Base-by-base conservation (phyloP, 2,113 vertebrate genomes). In the Eira barbara region DNA sequence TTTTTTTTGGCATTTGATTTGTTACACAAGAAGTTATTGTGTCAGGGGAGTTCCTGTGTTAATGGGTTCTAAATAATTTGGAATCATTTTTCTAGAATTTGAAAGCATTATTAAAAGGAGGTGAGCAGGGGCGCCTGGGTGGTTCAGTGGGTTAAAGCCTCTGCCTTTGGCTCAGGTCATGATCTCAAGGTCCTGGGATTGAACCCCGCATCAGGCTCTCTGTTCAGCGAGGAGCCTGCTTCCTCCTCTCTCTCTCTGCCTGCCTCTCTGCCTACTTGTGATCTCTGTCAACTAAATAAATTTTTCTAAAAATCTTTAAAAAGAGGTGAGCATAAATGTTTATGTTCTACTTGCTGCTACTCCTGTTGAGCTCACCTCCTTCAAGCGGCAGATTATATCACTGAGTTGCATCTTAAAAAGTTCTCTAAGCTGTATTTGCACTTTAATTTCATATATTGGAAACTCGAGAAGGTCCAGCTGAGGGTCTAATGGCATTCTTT, bases 391-490 rank as follows among this genome's bases (percentile, higher is more conserved):
- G 1, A 55, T 49, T 67, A 14, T 6, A 78, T 29, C 34, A 69
- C 27, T 45, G 39, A 95, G 39, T 67, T n/a, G 45, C 17, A 93
- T 25, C 52, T 82, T 20, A 27, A 74, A 84, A 93, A 93, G 18
- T 82, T 84, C 27, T 27, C 8, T 63, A 85, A 91, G 17, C 29
- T 91, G 15, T 34, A 52, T 52, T 69, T 69, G 3, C 39, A 81
- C 1, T 90, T 65, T 85, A 61, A 82, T 97, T 98, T 94, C 23
- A 78, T 61, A 91, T 85, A 79, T 3, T 65, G 29, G 88, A 25
- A 0, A 31, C 0, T 55, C 34, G 17, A 92, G 7, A 79, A 39
- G 25, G 23, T 57, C 25, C 5, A 21, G 47, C 11, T 79, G 5
- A 92, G 6, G 49, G 18, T 36, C n/a, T 47, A 80, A 73, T 21